Evolutionary conservation across 1,140 invertebrate genomes (phyloP), one percentile per base, ranked within the genome.

Genomic region (Chelonus insularis): DNA sequence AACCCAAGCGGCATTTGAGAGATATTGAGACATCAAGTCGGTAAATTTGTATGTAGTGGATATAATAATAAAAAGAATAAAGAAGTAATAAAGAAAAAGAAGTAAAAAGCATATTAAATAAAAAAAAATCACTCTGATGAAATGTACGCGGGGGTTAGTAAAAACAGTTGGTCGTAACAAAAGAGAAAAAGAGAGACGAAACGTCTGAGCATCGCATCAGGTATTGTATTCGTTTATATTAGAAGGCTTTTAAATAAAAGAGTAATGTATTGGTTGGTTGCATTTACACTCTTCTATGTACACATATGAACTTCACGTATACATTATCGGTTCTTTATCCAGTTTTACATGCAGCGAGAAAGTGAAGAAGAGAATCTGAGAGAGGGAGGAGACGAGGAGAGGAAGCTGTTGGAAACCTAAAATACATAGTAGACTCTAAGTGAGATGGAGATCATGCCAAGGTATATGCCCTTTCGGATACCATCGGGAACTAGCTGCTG

Each of bases 161-260:
- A 75, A 71, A 78, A 77, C 72, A 76, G 75, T 77, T 68, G 73
- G 66, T 25, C 70, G 68, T 75, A 76, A 78, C 74, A 76, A 78
- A 73, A 48, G 18, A 50, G 39, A 55, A 21, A 68, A 68, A 66
- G 69, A 71, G 65, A 62, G 63, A 45, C 45, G 66, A 65, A 74
- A 72, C 73, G 72, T 76, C 73, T 77, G 75, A 76, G 73, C 74
- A 77, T 63, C 61, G 60, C 41, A n/a, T 60, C 61, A 60, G 62
- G 39, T 43, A 69, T 74, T 77, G 70, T 74, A n/a, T 41, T 16
- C 45, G 64, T 67, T 63, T 64, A 63, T 65, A 68, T 68, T 67
- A 67, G 72, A 76, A 68, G 64, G 68, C 70, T 71, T 74, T 66
- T 71, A 74, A 37, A 48, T 50, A 76, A 76, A 72, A 76, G 73